These are phyloP conservation scores for Enteromius unitaeniatus DNA, from an alignment of 2,797 vertebrate genomes.

Conservation along the genomic window DNA sequence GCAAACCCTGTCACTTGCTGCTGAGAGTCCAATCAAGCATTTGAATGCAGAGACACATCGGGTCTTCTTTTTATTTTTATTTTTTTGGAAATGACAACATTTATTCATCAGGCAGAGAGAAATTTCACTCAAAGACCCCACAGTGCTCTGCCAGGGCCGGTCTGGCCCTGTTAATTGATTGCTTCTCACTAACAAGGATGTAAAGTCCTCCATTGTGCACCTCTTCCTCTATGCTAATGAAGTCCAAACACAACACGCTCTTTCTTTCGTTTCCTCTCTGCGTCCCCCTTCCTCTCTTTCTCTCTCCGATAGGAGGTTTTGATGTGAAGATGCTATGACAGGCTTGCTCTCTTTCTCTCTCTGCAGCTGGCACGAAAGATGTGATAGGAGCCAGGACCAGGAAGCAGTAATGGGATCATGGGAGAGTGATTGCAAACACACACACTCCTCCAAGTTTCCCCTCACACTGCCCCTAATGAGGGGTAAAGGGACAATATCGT, in stretches of 20 bases:
- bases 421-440: constrained; percentile 67
- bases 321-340: constrained; percentile 90
- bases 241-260: constrained; percentile 74
- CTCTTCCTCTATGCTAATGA: constrained; percentile 83
- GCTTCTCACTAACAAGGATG: constrained; percentile 80
- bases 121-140: constrained; percentile 57
- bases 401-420: constrained; percentile 77
- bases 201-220: constrained; percentile 86
- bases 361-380: constrained; percentile 78
- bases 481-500: constrained; percentile 85
- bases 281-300: constrained; percentile 52
- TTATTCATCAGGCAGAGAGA: constrained; percentile 51
- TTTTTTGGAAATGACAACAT: constrained; percentile 10
- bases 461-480: constrained; percentile 81
- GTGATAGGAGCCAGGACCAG: constrained; percentile 76
- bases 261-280: constrained; percentile 71
- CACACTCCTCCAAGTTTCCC: constrained; percentile 67
- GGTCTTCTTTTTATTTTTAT: background rate
- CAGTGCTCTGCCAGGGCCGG: constrained; percentile 65
- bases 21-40: constrained; percentile 37
- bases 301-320: constrained; percentile 76
- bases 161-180: constrained; percentile 74
- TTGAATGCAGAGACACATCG: constrained; percentile 28
- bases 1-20: constrained; percentile 13
- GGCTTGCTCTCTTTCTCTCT: constrained; percentile 64